These are phyloP conservation scores for Cochlearius cochlearius DNA, from an alignment of 2,113 vertebrate species.

Conservation along the genomic window DNA sequence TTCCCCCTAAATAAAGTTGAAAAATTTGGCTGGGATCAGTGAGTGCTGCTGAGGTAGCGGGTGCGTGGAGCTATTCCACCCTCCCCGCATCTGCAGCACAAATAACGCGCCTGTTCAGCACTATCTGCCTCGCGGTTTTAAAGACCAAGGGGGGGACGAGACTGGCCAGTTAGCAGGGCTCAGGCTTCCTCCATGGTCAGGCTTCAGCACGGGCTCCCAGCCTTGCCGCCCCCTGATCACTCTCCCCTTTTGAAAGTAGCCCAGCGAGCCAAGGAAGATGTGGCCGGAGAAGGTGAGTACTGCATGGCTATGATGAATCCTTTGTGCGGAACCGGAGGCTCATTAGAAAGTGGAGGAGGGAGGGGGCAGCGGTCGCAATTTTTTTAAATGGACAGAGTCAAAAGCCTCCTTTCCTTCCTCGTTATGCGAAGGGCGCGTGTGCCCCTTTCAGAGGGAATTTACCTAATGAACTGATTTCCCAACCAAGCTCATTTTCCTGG, in stretches of 20 bases:
- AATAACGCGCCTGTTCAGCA: not conserved
- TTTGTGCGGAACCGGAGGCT: not conserved
- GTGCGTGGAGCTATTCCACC: not conserved
- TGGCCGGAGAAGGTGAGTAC: conserved; percentile 28
- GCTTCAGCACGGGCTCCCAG: not conserved
- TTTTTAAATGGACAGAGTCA: not conserved
- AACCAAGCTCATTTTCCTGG: not conserved
- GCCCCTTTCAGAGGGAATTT: not conserved
- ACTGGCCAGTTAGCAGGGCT: not conserved
- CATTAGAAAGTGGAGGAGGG: not conserved
- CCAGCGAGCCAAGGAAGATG: not conserved
- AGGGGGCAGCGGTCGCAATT: not conserved
- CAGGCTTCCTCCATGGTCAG: not conserved
- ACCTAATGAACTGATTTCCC: not conserved
- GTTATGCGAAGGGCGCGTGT: not conserved
- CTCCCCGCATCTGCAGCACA: conserved; percentile 3
- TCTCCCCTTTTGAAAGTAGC: not conserved
- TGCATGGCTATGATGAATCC: not conserved
- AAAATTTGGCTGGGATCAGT: conserved; percentile 30
- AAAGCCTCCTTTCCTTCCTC: not conserved
- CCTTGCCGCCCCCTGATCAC: not conserved
- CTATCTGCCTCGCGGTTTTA: not conserved
- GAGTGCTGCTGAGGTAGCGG: conserved; percentile 24
- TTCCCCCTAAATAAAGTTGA: conserved; percentile 72
- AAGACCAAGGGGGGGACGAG: not conserved